Conservation (phyloP, 2,113 vertebrate species). For the Artemisiospiza belli region DNA sequence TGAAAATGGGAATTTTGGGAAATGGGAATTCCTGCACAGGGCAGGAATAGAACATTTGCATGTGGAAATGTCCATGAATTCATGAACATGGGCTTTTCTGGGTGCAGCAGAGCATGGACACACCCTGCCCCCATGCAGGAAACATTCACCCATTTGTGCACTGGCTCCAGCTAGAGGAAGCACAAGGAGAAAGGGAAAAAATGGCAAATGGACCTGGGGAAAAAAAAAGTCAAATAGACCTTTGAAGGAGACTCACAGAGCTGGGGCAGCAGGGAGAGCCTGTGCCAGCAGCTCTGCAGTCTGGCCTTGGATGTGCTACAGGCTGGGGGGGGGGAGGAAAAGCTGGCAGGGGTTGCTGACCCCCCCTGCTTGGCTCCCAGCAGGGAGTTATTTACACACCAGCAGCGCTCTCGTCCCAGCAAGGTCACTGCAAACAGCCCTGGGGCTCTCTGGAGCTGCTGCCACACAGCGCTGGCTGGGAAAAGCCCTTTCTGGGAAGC, state of each 20-base stretch:
- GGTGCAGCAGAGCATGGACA: not conserved
- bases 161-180: not conserved
- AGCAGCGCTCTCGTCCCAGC: not conserved
- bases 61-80: not conserved
- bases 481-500: not conserved
- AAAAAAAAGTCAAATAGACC: too few species aligned
- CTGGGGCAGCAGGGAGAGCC: not conserved
- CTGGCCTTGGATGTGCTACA: not conserved
- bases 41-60: not conserved
- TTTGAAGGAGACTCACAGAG: not conserved
- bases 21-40: too few species aligned
- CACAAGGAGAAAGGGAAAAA: not conserved
- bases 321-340: not conserved
- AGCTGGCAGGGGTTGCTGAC: not conserved
- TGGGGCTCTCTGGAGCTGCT: not conserved
- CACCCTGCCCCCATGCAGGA: not conserved
- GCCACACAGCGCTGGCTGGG: not conserved
- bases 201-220: not conserved
- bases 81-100: not conserved
- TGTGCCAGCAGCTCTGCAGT: not conserved
- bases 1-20: too few species aligned
- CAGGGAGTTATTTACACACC: slow-evolving; percentile 24
- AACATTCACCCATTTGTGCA: not conserved
- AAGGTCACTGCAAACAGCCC: slow-evolving; percentile 31
- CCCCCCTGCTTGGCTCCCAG: not conserved